These are phyloP conservation scores for Phytoseiulus persimilis DNA, from an alignment of 2,888 invertebrate genomes.

Conservation along the genomic window DNA sequence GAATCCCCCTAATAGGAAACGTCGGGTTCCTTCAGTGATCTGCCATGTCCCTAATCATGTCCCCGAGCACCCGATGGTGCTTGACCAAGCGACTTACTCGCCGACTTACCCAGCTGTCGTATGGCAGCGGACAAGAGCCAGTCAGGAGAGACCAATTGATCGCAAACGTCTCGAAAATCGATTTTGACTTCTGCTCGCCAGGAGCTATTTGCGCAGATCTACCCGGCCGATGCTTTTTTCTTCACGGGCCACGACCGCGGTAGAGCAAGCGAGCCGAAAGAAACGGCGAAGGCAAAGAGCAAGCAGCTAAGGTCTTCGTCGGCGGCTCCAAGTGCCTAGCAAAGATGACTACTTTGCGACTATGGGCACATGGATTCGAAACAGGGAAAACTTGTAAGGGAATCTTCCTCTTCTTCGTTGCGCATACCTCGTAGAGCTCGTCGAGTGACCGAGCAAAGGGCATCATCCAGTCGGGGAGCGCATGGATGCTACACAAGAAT, in stretches of 20 bases:
- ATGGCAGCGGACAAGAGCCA: background rate
- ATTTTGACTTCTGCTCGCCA: background rate
- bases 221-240: background rate
- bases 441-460: background rate
- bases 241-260: background rate
- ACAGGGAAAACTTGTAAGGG: background rate
- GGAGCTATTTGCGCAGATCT: background rate
- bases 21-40: background rate
- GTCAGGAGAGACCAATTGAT: background rate
- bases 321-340: background rate
- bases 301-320: background rate
- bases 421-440: background rate
- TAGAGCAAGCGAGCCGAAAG: background rate
- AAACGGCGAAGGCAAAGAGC: background rate
- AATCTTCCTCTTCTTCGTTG: background rate
- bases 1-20: background rate
- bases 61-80: background rate
- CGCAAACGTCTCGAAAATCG: background rate
- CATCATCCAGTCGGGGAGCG: background rate
- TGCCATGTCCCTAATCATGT: background rate
- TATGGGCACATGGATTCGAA: background rate
- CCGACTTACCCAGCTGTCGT: background rate
- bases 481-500: background rate
- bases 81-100: background rate
- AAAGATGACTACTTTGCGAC: background rate